A percentile compares a stretch with the other conserved stretches of the same genome.
These are phyloP conservation scores for Trematomus loennbergii DNA, from an alignment of 2,113 vertebrate species.

Conservation along the genomic window DNA sequence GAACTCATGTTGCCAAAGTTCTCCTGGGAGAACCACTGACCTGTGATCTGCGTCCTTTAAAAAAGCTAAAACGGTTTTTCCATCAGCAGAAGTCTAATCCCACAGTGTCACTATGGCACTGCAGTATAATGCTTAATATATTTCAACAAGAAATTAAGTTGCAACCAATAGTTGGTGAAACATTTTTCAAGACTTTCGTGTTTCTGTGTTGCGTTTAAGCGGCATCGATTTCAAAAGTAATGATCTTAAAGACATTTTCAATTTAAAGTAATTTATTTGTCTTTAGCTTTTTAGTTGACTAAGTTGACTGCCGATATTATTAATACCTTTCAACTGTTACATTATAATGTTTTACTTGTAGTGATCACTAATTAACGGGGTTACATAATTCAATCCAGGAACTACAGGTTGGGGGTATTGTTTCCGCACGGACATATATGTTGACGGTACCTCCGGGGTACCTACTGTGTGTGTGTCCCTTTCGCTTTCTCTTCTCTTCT, in stretches of 20 bases:
- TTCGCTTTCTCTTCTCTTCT: too few relatives aligned
- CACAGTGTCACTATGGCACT: conserved; percentile 6
- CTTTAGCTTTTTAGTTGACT: neutral
- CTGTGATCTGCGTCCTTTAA: conserved; percentile 36
- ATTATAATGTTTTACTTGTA: neutral
- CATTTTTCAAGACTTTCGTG: neutral
- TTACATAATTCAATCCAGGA: too few relatives aligned
- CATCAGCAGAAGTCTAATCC: neutral
- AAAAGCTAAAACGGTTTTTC: conserved; percentile 35
- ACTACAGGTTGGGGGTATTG: too few relatives aligned
- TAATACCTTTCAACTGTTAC: neutral
- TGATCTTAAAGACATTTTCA: too few relatives aligned
- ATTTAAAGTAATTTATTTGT: neutral
- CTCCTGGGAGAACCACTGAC: conserved; percentile 52
- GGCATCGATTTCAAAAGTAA: too few relatives aligned
- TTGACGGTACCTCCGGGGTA: too few relatives aligned
- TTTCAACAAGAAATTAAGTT: neutral
- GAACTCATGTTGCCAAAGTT: conserved; percentile 47
- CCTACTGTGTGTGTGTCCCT: too few relatives aligned
- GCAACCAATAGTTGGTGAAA: neutral
- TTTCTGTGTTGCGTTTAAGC: neutral
- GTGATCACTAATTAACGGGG: too few relatives aligned
- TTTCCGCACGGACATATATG: too few relatives aligned
- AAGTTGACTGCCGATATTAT: too few relatives aligned
- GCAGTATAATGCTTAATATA: neutral